Percentiles rank a stretch among this genome's conserved stretches.
Evolutionary conservation across 2,888 invertebrate species (phyloP).

Genomic region (Drosophila lutescens): DNA sequence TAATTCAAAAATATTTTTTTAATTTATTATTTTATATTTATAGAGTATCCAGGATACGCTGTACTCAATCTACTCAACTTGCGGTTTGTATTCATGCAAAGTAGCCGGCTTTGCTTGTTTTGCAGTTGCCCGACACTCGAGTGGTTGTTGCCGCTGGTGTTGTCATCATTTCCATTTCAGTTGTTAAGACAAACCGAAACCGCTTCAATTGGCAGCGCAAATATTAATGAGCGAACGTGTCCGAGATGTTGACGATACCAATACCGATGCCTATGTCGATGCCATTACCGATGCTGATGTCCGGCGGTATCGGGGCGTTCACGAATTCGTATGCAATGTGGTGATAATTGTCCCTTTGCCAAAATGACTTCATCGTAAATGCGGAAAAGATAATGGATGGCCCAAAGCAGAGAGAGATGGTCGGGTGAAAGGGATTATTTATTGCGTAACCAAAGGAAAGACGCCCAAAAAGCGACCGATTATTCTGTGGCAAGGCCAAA

Average conservation of each 20-base stretch:
- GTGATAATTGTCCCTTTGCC: slow-evolving; percentile 61
- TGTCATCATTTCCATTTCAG: slow-evolving; percentile 45
- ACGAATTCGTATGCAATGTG: slow-evolving; percentile 44
- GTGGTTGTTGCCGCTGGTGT: slow-evolving; percentile 33
- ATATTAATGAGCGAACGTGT: slow-evolving; percentile 74
- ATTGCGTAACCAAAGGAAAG: slow-evolving; percentile 7
- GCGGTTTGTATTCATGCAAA: slow-evolving; percentile 56
- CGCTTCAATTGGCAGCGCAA: slow-evolving; percentile 70
- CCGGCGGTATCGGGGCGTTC: slow-evolving; percentile 22
- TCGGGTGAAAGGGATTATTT: slow-evolving; percentile 27
- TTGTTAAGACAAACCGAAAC: slow-evolving; percentile 36
- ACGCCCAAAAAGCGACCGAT: not conserved
- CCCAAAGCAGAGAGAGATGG: not conserved
- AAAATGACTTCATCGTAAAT: slow-evolving; percentile 48
- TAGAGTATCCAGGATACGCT: not conserved
- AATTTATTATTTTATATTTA: not conserved
- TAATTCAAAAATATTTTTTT: not conserved
- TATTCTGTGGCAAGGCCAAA: slow-evolving; percentile 37
- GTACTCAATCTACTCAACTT: slow-evolving; percentile 15
- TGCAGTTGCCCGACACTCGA: slow-evolving; percentile 26
- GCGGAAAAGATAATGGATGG: slow-evolving; percentile 50
- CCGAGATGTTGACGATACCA: slow-evolving; percentile 43
- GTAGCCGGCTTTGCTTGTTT: slow-evolving; percentile 38
- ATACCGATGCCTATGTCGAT: too few species aligned
- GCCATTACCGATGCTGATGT: slow-evolving; percentile 2